phyloP scores from a whole-genome alignment of 2,888 invertebrate genomes.

The Nomada flava region DNA sequence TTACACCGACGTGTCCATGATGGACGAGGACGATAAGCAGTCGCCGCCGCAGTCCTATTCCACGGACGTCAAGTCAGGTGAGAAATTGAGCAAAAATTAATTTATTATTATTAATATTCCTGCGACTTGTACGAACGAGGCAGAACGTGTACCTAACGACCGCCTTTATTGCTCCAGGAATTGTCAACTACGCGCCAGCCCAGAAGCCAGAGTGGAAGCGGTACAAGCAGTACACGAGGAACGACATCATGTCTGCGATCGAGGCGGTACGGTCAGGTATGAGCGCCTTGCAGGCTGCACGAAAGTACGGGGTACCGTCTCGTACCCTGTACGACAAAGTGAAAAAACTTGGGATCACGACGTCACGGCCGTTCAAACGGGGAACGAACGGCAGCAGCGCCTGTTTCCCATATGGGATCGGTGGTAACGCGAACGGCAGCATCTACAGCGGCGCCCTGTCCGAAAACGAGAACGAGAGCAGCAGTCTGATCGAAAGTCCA shows the following conservation, averaged over 20 bases:
- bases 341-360: conserved; percentile 94
- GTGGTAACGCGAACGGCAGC: conserved; percentile 84
- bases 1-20: conserved; percentile 90
- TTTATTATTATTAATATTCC: too few relatives aligned
- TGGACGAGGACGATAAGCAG: conserved; percentile 88
- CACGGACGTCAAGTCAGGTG: conserved; percentile 83
- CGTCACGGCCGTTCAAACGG: conserved; percentile 86
- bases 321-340: conserved; percentile 96
- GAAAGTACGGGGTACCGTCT: conserved; percentile 94
- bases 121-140: neutral
- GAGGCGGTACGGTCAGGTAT: conserved; percentile 94
- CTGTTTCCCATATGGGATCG: conserved; percentile 88
- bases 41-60: conserved; percentile 87
- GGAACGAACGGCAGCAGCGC: conserved; percentile 85
- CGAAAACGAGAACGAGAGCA: conserved; percentile 78
- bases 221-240: conserved; percentile 95
- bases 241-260: conserved; percentile 94
- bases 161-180: conserved; percentile 80
- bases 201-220: conserved; percentile 97
- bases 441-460: conserved; percentile 84
- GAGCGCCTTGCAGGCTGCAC: conserved; percentile 95
- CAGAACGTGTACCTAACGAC: neutral
- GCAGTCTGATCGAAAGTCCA: conserved; percentile 79
- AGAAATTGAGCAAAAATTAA: neutral
- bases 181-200: conserved; percentile 90